Evolutionary conservation across 2,797 vertebrate genomes (phyloP).

Genomic region (Nannoperca australis): DNA sequence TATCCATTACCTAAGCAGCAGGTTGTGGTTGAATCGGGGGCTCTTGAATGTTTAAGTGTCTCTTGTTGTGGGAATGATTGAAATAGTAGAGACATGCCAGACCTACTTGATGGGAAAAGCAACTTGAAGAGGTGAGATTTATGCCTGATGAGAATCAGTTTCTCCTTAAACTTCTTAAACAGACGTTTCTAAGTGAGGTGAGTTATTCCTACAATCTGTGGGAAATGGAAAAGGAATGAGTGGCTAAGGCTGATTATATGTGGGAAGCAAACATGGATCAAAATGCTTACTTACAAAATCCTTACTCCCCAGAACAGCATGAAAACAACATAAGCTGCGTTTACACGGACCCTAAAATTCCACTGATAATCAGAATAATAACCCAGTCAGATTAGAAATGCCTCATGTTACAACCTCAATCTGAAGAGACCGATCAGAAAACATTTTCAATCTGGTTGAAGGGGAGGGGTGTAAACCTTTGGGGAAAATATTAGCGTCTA

Average conservation of each 20-base stretch:
- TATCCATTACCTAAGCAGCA: conserved; percentile 57
- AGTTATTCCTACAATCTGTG: background rate
- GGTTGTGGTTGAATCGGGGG: conserved; percentile 45
- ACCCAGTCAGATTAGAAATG: no score
- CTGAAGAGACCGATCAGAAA: no score
- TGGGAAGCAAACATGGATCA: conserved; percentile 1
- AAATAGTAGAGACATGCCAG: conserved; percentile 23
- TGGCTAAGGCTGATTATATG: background rate
- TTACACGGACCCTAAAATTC: no score
- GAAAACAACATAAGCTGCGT: conserved; percentile 8
- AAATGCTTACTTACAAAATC: background rate
- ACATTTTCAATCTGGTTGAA: no score
- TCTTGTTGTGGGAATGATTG: conserved; percentile 41
- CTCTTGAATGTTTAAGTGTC: conserved; percentile 32
- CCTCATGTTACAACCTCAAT: no score
- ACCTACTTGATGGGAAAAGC: conserved; percentile 11
- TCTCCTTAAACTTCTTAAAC: conserved; percentile 27
- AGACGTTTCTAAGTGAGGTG: background rate
- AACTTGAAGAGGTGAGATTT: conserved; percentile 1
- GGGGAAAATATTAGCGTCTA: no score
- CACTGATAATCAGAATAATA: no score
- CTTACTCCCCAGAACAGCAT: background rate
- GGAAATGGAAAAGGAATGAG: background rate
- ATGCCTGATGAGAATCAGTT: background rate
- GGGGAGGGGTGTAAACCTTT: no score